Conservation (phyloP, 2,113 vertebrate genomes). For the Anoura caudifer region DNA sequence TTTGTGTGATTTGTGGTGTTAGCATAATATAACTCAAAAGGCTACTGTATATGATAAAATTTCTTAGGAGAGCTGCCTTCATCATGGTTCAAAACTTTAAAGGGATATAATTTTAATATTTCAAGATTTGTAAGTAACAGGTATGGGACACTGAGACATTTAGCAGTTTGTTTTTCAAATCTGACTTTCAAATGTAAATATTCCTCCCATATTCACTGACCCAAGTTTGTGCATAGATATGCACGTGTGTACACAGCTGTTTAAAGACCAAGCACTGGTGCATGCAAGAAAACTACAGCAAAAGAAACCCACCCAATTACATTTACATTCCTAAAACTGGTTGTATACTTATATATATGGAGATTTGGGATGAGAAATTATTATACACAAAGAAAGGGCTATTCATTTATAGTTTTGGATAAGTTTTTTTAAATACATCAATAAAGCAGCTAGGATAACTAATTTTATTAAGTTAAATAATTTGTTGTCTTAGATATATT, state of each 20-base stretch:
- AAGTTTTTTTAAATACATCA: neutral
- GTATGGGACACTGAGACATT: neutral
- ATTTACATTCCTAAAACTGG: neutral
- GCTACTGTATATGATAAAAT: slow-evolving; percentile 37
- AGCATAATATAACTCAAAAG: slow-evolving; percentile 41
- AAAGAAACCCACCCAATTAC: neutral
- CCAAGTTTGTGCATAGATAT: neutral
- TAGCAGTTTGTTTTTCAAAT: neutral
- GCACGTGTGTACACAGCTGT: neutral
- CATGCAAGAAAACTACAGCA: neutral
- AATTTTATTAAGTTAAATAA: slow-evolving; percentile 24
- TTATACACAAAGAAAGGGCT: neutral
- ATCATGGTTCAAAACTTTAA: neutral
- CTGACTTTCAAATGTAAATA: neutral
- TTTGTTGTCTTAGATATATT: neutral
- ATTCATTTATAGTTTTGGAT: neutral
- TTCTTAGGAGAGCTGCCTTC: slow-evolving; percentile 17
- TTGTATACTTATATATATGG: neutral
- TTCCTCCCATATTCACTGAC: neutral
- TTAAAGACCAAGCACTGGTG: neutral
- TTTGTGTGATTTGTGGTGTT: slow-evolving; percentile 8
- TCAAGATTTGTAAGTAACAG: neutral
- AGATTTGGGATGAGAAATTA: neutral
- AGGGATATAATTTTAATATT: slow-evolving; percentile 28
- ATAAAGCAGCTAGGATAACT: neutral